Percentiles rank a stretch among this genome's conserved stretches.
Conservation (phyloP, 2,888 invertebrate genomes). For the Charanyca ferruginea region DNA sequence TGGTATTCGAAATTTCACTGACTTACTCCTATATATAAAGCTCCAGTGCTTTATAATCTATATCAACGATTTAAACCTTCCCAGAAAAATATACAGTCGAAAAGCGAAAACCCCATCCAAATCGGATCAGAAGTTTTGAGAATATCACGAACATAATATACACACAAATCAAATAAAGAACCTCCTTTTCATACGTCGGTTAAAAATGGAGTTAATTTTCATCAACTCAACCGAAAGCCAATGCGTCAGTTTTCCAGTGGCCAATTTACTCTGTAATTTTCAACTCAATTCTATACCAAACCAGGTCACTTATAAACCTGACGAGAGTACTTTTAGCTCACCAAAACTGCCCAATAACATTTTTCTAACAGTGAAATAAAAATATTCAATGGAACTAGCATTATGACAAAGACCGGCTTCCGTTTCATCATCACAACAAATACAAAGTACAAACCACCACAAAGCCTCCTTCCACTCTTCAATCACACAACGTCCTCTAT, state of each 20-base stretch:
- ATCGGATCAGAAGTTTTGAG: no score
- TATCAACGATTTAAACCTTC: no score
- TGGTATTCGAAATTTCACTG: no score
- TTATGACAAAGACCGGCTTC: slow-evolving; percentile 2
- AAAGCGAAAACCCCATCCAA: no score
- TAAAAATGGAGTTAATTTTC: not conserved
- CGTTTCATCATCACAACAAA: slow-evolving; percentile 29
- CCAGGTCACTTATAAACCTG: not conserved
- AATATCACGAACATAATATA: no score
- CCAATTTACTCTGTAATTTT: no score
- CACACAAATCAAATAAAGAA: no score
- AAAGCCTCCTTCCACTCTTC: slow-evolving; percentile 53
- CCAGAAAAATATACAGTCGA: no score
- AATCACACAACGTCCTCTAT: slow-evolving; percentile 64
- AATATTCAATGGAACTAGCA: slow-evolving; percentile 2
- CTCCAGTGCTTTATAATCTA: no score
- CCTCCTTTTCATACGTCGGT: no score
- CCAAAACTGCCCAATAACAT: not conserved
- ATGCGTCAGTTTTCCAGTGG: not conserved
- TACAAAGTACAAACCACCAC: slow-evolving; percentile 41
- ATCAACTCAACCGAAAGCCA: not conserved
- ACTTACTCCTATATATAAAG: no score
- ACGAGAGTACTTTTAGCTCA: not conserved
- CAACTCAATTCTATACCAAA: not conserved
- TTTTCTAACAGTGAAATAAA: slow-evolving; percentile 6